Percentiles rank a stretch among this genome's conserved stretches.
These are phyloP conservation scores for Scomber colias DNA, from an alignment of 2,113 vertebrate genomes.

Conservation along the genomic window DNA sequence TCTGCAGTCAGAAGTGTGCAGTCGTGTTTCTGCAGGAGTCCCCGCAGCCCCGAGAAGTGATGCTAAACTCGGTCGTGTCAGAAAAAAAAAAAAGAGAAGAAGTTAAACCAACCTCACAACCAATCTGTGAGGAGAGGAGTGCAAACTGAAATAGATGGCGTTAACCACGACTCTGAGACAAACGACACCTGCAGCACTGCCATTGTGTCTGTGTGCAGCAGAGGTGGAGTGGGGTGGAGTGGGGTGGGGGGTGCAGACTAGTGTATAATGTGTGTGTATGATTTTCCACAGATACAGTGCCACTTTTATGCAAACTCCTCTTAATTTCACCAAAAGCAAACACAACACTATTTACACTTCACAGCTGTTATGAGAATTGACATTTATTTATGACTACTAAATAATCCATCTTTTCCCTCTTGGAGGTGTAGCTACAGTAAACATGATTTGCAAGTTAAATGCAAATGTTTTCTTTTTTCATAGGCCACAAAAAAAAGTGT, in stretches of 20 bases:
- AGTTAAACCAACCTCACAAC: conserved; percentile 6
- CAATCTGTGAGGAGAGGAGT: conserved; percentile 17
- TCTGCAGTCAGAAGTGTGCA: conserved; percentile 3
- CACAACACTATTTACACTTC: neutral
- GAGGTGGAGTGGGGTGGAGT: neutral
- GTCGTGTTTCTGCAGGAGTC: conserved; percentile 2
- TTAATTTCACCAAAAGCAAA: neutral
- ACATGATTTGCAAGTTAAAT: conserved; percentile 35
- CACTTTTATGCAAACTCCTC: neutral
- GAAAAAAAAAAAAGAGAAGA: conserved; percentile 7
- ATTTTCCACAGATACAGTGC: neutral
- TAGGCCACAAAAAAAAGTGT: conserved; percentile 7
- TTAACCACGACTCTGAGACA: conserved; percentile 51
- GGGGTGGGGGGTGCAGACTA: neutral
- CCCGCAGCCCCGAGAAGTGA: conserved; percentile 19
- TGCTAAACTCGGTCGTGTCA: neutral
- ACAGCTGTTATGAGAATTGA: neutral
- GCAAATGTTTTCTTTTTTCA: neutral
- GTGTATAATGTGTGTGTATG: neutral
- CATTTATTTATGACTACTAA: conserved; percentile 24
- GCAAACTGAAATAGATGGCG: conserved; percentile 40
- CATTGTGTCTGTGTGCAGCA: neutral
- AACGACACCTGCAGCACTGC: conserved; percentile 61
- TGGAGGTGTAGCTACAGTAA: neutral
- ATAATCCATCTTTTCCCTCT: neutral